Base-by-base conservation (phyloP, 2,888 invertebrate genomes). In the Parnassius mnemosyne region DNA sequence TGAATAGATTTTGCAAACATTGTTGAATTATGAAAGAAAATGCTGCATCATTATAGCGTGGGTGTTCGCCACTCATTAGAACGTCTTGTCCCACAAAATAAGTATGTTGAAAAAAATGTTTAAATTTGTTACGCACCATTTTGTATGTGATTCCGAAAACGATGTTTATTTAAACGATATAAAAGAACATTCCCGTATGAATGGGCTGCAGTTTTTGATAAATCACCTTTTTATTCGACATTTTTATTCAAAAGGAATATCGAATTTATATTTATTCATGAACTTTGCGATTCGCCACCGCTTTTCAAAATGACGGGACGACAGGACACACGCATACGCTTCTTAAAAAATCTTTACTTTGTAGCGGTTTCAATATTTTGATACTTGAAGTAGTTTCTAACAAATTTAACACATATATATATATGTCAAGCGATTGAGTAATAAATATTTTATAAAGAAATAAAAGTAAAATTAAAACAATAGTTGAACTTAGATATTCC, bases 111-210 rank as follows among this genome's bases (percentile, higher is more conserved):
- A 77, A 79, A 81, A 20, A 82, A 82, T 81, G 73, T 63, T 67
- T 63, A 65, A 76, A 83, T 84, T 86, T 78, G 82, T 76, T 76
- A 78, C 84, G 83, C 83, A 74, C 83, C 81, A 83, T 89, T 87
- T 86, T 85, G 85, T 83, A 82, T 75, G 83, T 85, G 84, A 83
- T 84, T 78, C 83, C 83, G 80, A 85, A 87, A 88, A 85, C 78
- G 81, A 87, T 89, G 89, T 90, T 89, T 89, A 90, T 90, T 90
- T 90, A 90, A 86, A 87, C 78, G 80, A 79, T 87, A 85, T 89
- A 87, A 87, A 89, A 86, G 85, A 83, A 69, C 75, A 74, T 78
- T 76, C 63, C 63, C 71, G 68, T 65, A 77, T 85, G 83, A 85
- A 85, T 83, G 71, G 80, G 70, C 71, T 73, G 81, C 83, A 81